Percentiles rank a stretch among this genome's conserved stretches.
phyloP scores from a whole-genome alignment of 1,140 invertebrate species.

The Tetragonula clypearis region DNA sequence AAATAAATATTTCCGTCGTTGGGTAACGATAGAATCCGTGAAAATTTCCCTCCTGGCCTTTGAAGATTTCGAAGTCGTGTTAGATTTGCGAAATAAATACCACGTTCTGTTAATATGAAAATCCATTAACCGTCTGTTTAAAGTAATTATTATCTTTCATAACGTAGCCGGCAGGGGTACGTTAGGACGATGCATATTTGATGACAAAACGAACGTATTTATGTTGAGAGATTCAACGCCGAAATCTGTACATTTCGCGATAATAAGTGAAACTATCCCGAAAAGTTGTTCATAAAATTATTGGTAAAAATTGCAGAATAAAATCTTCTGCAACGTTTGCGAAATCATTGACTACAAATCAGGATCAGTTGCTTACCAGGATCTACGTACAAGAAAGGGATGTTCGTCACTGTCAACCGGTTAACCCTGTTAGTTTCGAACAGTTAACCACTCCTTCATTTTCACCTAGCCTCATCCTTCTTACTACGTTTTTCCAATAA shows the following conservation, averaged over 20 bases:
- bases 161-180: neutral
- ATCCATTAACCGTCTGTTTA: neutral
- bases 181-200: neutral
- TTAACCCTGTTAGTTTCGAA: neutral
- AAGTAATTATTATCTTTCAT: neutral
- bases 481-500: neutral
- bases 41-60: neutral
- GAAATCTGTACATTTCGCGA: too few relatives aligned
- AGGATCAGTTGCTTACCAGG: neutral
- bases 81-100: neutral
- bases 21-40: neutral
- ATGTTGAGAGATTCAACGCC: too few relatives aligned
- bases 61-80: neutral
- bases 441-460: neutral
- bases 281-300: too few relatives aligned
- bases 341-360: neutral
- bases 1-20: neutral
- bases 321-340: too few relatives aligned
- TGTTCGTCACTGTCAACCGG: neutral
- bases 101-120: neutral
- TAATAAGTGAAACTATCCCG: too few relatives aligned
- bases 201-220: neutral
- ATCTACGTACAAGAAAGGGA: neutral
- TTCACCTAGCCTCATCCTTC: neutral
- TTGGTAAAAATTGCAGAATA: too few relatives aligned